Evolutionary conservation across 2,888 invertebrate genomes (phyloP).

Genomic region (Drosophila antonietae): DNA sequence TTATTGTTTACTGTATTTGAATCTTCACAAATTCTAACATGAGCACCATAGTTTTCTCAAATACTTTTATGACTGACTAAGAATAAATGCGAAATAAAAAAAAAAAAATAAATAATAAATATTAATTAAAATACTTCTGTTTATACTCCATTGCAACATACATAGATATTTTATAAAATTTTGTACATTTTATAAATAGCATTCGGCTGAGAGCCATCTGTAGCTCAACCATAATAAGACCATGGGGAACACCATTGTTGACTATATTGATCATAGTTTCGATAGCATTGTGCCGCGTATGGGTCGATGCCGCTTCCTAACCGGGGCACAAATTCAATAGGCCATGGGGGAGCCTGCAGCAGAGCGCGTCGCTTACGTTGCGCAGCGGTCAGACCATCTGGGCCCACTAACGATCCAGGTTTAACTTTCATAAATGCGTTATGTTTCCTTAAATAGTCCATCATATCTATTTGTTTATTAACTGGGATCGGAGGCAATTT

Average conservation of each 20-base stretch:
- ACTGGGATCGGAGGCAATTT: neutral
- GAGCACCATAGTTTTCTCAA: too few species aligned
- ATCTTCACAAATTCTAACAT: too few species aligned
- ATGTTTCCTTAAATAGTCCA: neutral
- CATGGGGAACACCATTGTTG: conserved; percentile 3
- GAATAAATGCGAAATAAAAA: neutral
- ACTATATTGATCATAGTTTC: conserved; percentile 4
- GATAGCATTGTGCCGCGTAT: conserved; percentile 13
- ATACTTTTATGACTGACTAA: too few species aligned
- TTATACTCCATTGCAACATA: neutral
- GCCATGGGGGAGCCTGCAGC: conserved; percentile 48
- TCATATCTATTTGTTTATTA: neutral
- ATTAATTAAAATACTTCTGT: neutral
- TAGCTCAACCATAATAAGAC: neutral
- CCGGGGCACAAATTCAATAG: conserved; percentile 59
- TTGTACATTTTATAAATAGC: neutral
- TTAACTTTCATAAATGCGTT: neutral
- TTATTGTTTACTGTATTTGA: too few species aligned
- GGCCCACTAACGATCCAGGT: conserved; percentile 12
- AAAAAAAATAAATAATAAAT: neutral
- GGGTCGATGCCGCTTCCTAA: conserved; percentile 58
- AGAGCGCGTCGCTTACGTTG: conserved; percentile 42
- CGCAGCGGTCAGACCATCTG: conserved; percentile 41
- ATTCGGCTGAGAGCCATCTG: neutral
- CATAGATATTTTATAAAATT: neutral